Conservation (phyloP, 1,140 invertebrate species). For the Drosophila arizonae region DNA sequence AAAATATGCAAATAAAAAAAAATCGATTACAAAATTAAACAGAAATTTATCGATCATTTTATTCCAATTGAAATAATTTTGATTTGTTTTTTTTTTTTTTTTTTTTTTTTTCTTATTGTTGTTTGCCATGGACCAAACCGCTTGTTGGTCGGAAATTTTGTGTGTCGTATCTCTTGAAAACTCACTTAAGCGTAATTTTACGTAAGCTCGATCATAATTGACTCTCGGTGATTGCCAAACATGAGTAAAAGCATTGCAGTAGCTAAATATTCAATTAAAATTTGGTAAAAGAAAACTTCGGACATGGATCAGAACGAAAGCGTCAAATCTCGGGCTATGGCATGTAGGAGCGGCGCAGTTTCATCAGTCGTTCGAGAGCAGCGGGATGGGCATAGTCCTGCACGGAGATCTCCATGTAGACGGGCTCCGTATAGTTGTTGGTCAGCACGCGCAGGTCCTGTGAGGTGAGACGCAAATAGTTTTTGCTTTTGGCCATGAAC, state of each 20-base stretch:
- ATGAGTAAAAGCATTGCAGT: not conserved
- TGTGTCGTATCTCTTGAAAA: no score
- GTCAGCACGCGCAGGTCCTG: slow-evolving; percentile 38
- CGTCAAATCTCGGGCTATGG: no score
- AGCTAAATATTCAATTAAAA: not conserved
- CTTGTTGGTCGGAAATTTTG: no score
- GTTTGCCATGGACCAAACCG: no score
- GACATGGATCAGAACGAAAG: no score
- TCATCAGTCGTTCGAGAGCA: not conserved
- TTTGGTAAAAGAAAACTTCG: not conserved
- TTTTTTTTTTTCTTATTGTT: no score
- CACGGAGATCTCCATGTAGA: slow-evolving; percentile 51
- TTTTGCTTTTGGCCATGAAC: slow-evolving; percentile 5
- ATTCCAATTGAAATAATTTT: no score
- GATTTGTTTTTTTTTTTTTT: no score
- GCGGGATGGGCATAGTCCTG: slow-evolving; percentile 18
- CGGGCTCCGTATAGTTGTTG: slow-evolving; percentile 34
- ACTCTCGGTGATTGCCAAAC: not conserved
- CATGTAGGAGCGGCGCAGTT: not conserved
- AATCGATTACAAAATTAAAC: no score
- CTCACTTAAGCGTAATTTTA: no score
- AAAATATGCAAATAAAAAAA: no score
- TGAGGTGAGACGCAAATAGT: slow-evolving; percentile 41
- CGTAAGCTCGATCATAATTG: not conserved
- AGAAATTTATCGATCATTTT: no score